Evolutionary conservation across 1,140 invertebrate species (phyloP), one percentile per base, ranked within the genome.

Genomic region (Drosophila tropicalis): DNA sequence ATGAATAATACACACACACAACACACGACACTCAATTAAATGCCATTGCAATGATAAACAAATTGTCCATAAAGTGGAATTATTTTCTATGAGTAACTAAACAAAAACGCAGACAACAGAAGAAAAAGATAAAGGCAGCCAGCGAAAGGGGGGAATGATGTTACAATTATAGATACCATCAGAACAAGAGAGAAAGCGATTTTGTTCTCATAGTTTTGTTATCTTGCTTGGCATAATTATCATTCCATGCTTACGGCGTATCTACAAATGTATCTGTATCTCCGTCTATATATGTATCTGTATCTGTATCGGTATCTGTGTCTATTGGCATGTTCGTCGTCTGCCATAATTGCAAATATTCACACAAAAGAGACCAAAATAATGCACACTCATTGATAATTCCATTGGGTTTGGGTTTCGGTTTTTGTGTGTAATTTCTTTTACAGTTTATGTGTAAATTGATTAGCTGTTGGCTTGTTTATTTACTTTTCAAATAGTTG

Each of bases 1-100:
- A 74, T 87, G 80, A 80, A 86, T 87, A 83, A 80, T 83, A 72
- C 13, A 57, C 22, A 22, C 1, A 22, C 22, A 22, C 22, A 22
- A 22, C 22, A 22, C 55, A 36, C 66, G 77, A 67, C 66, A 80
- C 79, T 77, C 79, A 66, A 87, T 87, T 80, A 70, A 70, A 79
- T 67, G 55, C 67, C 70, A 57, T 40, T 70, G 62, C 79, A 68
- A 65, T 65, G 39, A 39, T 39, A 60, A 5, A 60, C 36, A 60
- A 60, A 39, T 13, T 39, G 36, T 9, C 6, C 25, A 44, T 19
- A n/a, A 62, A 56, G 72, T 76, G 72, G 19, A 32, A 17, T 22
- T 56, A 47, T 61, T 44, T 22, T 36, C 15, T 17, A 47, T 19
- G 19, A 36, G 10, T 17, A 40, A 29, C 17, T 10, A 34, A 51